phyloP scores from a whole-genome alignment of 2,888 invertebrate species.

The Polyommatus icarus region DNA sequence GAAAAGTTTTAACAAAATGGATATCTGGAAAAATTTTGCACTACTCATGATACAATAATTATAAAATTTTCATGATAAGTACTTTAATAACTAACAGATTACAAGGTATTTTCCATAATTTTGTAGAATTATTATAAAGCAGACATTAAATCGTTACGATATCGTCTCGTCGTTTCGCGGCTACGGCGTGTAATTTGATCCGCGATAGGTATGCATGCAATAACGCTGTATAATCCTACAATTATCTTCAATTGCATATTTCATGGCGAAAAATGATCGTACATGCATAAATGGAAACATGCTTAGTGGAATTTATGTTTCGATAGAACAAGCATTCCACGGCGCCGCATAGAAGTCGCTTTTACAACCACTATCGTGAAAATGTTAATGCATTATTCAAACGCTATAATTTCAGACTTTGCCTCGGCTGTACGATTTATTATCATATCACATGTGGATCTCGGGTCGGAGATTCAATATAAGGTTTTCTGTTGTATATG shows the following conservation, averaged over 20 bases:
- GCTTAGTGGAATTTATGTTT: slow-evolving; percentile 29
- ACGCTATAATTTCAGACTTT: slow-evolving; percentile 68
- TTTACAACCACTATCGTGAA: slow-evolving; percentile 62
- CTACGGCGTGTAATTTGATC: neutral
- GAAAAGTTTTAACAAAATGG: neutral
- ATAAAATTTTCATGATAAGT: neutral
- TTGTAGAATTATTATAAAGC: neutral
- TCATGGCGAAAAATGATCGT: slow-evolving; percentile 24
- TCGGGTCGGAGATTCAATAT: slow-evolving; percentile 6
- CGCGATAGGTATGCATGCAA: neutral
- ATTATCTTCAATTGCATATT: slow-evolving; percentile 35
- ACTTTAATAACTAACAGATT: neutral
- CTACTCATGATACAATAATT: neutral
- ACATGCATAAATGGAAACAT: slow-evolving; percentile 26
- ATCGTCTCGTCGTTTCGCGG: neutral
- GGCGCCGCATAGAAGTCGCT: slow-evolving; percentile 50
- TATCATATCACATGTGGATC: slow-evolving; percentile 54
- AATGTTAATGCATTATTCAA: slow-evolving; percentile 73
- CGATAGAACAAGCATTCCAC: slow-evolving; percentile 29
- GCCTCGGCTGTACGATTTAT: slow-evolving; percentile 67
- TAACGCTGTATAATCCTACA: slow-evolving; percentile 10
- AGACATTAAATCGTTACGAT: neutral
- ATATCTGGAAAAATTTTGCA: neutral
- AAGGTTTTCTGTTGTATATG: slow-evolving; percentile 20
- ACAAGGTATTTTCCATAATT: neutral